These are phyloP conservation scores for Typhlichthys eigenmanni DNA, from an alignment of 2,797 vertebrate genomes.

Conservation along the genomic window DNA sequence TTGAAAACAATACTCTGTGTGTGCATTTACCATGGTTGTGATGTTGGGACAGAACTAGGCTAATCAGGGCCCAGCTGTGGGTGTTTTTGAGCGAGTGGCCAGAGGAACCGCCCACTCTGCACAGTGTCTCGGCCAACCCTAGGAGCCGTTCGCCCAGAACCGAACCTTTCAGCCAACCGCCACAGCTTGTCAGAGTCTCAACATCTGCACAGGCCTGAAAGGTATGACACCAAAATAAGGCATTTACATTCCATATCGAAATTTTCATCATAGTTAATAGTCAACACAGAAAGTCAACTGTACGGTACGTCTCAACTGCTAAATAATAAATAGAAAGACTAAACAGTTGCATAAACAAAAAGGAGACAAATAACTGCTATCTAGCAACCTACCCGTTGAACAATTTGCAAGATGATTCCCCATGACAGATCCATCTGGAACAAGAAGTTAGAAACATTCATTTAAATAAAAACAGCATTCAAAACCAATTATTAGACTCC, in stretches of 20 bases:
- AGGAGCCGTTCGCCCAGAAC: constrained; percentile 87
- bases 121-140: constrained; percentile 83
- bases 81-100: constrained; percentile 65
- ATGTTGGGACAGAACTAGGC: constrained; percentile 88
- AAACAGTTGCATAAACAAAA: not conserved
- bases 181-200: constrained; percentile 75
- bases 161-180: constrained; percentile 89
- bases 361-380: not conserved
- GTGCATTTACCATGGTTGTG: constrained; percentile 80
- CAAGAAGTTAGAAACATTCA: constrained; percentile 12
- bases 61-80: constrained; percentile 88
- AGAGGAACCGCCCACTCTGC: constrained; percentile 64
- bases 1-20: not conserved
- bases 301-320: not conserved
- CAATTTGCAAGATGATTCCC: constrained; percentile 85
- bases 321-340: not conserved
- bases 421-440: constrained; percentile 86
- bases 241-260: not conserved
- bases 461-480: not conserved
- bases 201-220: constrained; percentile 84
- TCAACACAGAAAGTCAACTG: no score
- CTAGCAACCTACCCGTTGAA: constrained; percentile 85
- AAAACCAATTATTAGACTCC: not conserved
- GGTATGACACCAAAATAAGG: constrained; percentile 7
- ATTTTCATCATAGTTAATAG: not conserved